phyloP scores from a whole-genome alignment of 2,888 invertebrate genomes.

The Linnaemya vulpina region DNA sequence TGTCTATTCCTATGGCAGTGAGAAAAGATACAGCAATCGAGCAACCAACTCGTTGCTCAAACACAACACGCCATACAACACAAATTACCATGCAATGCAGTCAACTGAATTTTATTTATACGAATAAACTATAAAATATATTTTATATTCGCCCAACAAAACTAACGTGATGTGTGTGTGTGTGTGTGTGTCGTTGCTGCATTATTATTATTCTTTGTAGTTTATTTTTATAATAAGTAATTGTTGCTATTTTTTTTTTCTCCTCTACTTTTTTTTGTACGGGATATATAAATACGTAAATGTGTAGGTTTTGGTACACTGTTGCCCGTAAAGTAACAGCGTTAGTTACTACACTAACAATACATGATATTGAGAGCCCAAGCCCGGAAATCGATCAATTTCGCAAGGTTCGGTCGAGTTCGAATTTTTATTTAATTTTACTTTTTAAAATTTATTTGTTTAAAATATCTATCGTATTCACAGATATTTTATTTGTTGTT shows the following conservation, averaged over 20 bases:
- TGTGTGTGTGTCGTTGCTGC: slow-evolving; percentile 14
- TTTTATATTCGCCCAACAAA: slow-evolving; percentile 41
- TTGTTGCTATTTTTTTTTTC: slow-evolving; percentile 9
- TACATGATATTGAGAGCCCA: no score
- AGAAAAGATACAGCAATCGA: slow-evolving; percentile 31
- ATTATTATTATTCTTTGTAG: slow-evolving; percentile 50
- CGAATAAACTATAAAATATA: slow-evolving; percentile 39
- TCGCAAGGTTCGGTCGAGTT: no score
- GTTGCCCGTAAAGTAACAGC: slow-evolving; percentile 3
- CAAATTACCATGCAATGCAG: slow-evolving; percentile 56
- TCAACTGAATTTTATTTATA: slow-evolving; percentile 60
- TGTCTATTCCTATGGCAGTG: slow-evolving; percentile 43
- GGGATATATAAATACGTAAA: not conserved
- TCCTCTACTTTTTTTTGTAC: slow-evolving; percentile 14
- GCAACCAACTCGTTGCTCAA: slow-evolving; percentile 29
- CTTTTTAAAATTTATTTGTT: no score
- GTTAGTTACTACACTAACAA: no score
- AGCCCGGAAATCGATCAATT: no score
- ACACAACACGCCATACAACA: slow-evolving; percentile 42
- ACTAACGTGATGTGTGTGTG: slow-evolving; percentile 1
- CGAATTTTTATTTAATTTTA: no score
- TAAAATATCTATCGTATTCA: no score
- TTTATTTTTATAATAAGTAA: slow-evolving; percentile 48
- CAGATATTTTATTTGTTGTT: no score
- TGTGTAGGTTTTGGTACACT: slow-evolving; percentile 56